phyloP scores from a whole-genome alignment of 2,797 vertebrate species.

The Arrhamphus sclerolepis region DNA sequence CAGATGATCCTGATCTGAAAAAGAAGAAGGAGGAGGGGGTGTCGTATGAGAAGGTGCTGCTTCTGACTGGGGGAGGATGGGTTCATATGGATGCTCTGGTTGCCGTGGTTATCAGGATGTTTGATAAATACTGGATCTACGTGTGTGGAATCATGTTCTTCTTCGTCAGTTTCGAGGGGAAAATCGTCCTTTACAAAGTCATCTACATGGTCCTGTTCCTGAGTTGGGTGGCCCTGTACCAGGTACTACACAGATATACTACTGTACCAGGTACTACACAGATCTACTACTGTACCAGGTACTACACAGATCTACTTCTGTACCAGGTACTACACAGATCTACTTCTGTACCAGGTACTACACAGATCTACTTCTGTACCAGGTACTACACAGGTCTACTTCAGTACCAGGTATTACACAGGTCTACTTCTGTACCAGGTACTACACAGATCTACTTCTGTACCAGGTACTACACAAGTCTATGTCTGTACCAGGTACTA shows the following conservation, averaged over 20 bases:
- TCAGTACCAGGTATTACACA: not conserved
- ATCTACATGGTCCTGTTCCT: slow-evolving; percentile 98
- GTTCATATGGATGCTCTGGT: slow-evolving; percentile 91
- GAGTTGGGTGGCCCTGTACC: slow-evolving; percentile 93
- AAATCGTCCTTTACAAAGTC: slow-evolving; percentile 96
- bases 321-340: too few relatives aligned
- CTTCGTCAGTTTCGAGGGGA: slow-evolving; percentile 96
- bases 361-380: too few relatives aligned
- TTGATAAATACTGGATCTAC: slow-evolving; percentile 98
- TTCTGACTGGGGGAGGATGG: slow-evolving; percentile 68
- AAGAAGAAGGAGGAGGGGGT: slow-evolving; percentile 47
- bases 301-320: too few relatives aligned
- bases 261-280: not conserved
- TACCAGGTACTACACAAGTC: too few relatives aligned
- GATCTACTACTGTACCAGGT: too few relatives aligned
- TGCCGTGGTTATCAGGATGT: slow-evolving; percentile 89
- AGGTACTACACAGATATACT: slow-evolving; percentile 77
- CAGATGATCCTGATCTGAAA: slow-evolving; percentile 44
- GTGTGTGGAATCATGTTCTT: slow-evolving; percentile 97
- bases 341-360: too few relatives aligned
- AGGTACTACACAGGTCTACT: not conserved
- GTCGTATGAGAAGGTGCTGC: slow-evolving; percentile 68
- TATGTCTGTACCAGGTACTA: too few relatives aligned
- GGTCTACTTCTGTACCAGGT: too few relatives aligned
- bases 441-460: too few relatives aligned